phyloP scores from a whole-genome alignment of 2,797 vertebrate species.

The Propithecus deckenii region DNA sequence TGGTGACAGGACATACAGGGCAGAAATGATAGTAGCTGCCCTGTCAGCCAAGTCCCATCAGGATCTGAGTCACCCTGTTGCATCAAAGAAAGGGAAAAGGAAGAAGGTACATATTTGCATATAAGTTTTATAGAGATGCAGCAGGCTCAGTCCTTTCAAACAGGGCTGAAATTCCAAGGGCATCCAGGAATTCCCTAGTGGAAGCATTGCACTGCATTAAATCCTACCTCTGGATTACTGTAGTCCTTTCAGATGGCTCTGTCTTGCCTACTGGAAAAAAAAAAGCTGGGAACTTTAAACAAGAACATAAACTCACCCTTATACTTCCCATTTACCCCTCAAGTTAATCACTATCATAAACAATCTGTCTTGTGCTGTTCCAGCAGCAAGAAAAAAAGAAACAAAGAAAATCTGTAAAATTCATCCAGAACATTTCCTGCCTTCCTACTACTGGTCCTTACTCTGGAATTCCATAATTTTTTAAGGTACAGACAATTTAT shows the following conservation, averaged over 20 bases:
- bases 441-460: not conserved
- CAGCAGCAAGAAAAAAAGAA: not conserved
- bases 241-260: not conserved
- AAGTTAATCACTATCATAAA: not conserved
- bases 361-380: not conserved
- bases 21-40: conserved; percentile 30
- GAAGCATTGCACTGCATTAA: not conserved
- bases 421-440: not conserved
- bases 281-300: not conserved
- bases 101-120: not conserved
- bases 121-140: not conserved
- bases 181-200: not conserved
- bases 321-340: not conserved
- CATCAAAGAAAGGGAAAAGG: not conserved
- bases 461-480: not conserved
- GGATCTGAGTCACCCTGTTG: not conserved
- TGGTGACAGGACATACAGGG: conserved; percentile 28
- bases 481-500: not conserved
- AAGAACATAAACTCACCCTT: not conserved
- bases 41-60: conserved; percentile 18
- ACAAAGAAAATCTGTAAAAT: not conserved
- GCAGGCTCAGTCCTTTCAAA: not conserved
- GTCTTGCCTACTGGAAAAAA: not conserved
- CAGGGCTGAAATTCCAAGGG: not conserved
- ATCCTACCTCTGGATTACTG: not conserved